Percentiles rank a stretch among this genome's conserved stretches.
Evolutionary conservation across 2,888 invertebrate genomes (phyloP).

Genomic region (Lasius platythorax): DNA sequence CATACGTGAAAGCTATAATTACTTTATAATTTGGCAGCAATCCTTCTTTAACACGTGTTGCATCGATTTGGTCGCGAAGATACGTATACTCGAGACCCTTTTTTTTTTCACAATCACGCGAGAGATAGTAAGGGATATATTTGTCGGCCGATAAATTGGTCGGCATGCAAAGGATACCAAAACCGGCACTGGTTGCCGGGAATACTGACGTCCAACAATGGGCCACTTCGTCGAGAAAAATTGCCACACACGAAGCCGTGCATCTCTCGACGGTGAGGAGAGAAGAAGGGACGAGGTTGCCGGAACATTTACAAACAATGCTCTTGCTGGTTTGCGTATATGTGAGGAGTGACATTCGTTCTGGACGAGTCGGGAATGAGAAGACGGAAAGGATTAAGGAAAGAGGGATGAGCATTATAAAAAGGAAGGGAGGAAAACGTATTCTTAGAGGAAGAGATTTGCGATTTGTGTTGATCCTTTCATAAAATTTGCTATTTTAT

Average conservation of each 20-base stretch:
- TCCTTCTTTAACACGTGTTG: conserved; percentile 6
- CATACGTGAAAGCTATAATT: conserved; percentile 25
- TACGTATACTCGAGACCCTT: conserved; percentile 44
- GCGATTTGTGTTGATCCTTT: not conserved
- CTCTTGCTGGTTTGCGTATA: conserved; percentile 69
- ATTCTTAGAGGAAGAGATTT: not conserved
- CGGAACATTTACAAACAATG: conserved; percentile 82
- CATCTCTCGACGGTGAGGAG: conserved; percentile 17
- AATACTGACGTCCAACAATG: conserved; percentile 57
- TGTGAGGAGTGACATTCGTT: conserved; percentile 70
- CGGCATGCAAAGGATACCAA: conserved; percentile 33
- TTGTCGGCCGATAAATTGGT: conserved; percentile 61
- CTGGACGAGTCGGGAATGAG: conserved; percentile 60
- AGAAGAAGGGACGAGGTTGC: conserved; percentile 63
- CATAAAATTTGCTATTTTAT: not conserved
- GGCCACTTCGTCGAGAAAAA: conserved; percentile 68
- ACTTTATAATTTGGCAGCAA: conserved; percentile 9
- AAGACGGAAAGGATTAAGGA: conserved; percentile 1
- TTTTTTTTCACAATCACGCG: conserved; percentile 39
- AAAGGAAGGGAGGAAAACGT: conserved; percentile 58
- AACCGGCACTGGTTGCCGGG: conserved; percentile 20
- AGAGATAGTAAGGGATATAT: conserved; percentile 45
- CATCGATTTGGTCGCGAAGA: not conserved
- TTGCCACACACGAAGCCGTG: conserved; percentile 69
- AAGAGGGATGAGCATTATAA: conserved; percentile 26